These are phyloP conservation scores for Galaxias olidus DNA, from an alignment of 2,797 vertebrate genomes.

Conservation along the genomic window DNA sequence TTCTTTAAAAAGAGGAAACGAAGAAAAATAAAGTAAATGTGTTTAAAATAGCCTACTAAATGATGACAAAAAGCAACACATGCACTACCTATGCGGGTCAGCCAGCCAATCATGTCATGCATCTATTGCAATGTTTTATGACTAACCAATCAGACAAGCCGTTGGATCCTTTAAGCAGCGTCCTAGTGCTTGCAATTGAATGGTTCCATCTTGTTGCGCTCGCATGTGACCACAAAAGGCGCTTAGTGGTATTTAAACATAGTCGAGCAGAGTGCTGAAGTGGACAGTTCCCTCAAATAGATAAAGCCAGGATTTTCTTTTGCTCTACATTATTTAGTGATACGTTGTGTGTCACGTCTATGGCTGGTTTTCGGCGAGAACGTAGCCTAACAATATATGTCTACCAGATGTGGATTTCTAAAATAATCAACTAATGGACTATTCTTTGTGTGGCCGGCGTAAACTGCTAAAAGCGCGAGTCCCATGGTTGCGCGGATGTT, in stretches of 20 bases:
- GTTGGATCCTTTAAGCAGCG: constrained; percentile 27
- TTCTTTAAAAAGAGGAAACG: too few relatives aligned
- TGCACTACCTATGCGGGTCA: neutral
- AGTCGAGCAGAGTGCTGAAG: constrained; percentile 46
- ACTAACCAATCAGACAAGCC: constrained; percentile 50
- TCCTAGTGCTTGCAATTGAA: constrained; percentile 18
- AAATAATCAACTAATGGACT: constrained; percentile 16
- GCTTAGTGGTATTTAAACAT: constrained; percentile 65
- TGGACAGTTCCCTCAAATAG: constrained; percentile 43
- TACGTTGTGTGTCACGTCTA: too few relatives aligned
- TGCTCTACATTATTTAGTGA: too few relatives aligned
- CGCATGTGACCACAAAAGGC: constrained; percentile 61
- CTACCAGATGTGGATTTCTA: neutral
- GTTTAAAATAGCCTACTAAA: too few relatives aligned
- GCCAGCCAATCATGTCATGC: constrained; percentile 48
- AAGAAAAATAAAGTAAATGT: too few relatives aligned
- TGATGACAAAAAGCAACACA: neutral
- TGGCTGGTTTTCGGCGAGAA: too few relatives aligned
- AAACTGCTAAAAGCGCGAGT: neutral
- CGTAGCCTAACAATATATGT: too few relatives aligned
- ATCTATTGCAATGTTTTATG: neutral
- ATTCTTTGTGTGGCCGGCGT: constrained; percentile 16
- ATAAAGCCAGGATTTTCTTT: constrained; percentile 13
- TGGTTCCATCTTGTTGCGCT: constrained; percentile 39
- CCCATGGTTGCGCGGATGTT: constrained; percentile 24